Evolutionary conservation across 2,888 invertebrate species (phyloP), one percentile per base, ranked within the genome.

Genomic region (Lochmaea capreae): DNA sequence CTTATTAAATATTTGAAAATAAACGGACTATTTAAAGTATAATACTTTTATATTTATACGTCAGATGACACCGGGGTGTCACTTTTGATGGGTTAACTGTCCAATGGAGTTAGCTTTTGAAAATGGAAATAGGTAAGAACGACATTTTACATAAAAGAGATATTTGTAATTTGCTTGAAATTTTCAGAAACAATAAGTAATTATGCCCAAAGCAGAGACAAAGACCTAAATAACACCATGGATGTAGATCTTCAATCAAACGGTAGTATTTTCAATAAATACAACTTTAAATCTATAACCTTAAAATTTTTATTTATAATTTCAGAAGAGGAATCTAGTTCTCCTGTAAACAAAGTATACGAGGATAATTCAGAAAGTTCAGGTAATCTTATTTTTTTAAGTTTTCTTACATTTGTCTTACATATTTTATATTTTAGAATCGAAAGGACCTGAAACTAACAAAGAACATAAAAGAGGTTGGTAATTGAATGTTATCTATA

Each of bases 111-210:
- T 74, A 72, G 71, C 78, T 72, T 76, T 63, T 74, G 70, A 75
- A 77, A 66, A 78, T 78, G 78, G 77, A 78, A 76, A 78, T 75
- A 72, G 78, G 78, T 78, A 76, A 68, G 42, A 69, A 46, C 49
- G 6, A 65, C 61, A 12, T 18, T 59, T 73, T 52, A 26, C 11
- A n/a, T 18, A 49, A 68, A 16, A 52, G 12, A 18, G n/a, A 65
- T 52, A 10, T 26, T 39, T 16, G n/a, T 52, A 42, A 42, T 63
- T 42, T 46, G 46, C 49, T 43, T 69, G 42, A 12, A n/a, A 49
- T 58, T 75, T 78, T 8, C 54, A 78, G 78, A 77, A 65, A 77
- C 74, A 33, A 68, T 78, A 54, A 76, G 74, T 71, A 77, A 66
- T 39, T 77, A 78, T 72, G 76, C 76, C 43, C 73, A 76, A 59